Evolutionary conservation across 2,797 vertebrate species (phyloP), one percentile per base, ranked within the genome.

Genomic region (Mus minutoides): DNA sequence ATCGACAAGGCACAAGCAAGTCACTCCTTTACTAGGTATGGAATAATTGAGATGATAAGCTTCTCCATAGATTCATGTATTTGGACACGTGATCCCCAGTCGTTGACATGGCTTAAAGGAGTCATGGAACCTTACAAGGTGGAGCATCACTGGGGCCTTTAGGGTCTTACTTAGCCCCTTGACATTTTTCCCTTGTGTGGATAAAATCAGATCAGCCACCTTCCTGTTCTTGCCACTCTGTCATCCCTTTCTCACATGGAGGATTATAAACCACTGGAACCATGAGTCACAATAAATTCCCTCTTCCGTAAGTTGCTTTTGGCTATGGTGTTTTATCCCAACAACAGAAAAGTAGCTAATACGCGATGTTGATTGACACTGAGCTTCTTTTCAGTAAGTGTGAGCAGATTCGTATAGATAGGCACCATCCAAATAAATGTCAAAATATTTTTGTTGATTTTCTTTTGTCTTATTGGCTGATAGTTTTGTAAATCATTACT

Each of bases 361-460:
- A 73, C 22, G 24, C 22, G 84, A 4, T 67, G 77, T 60, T 89
- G 60, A 14, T n/a, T 93, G 76, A 26, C 64, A 90, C 24, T 0
- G 1, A 94, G 11, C 22, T 90, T 56, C 31, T 58, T 54, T 54
- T 54, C 54, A 54, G 5, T 52, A 58, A 88, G 76, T 46, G 26
- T 24, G 29, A 67, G 16, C 34, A 54, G 3, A 58, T 82, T 52
- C 88, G 19, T 82, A 40, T 92, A 46, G 26, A 8, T 76, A 19
- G 4, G 3, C n/a, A 69, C 52, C 26, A n/a, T 43, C 82, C 73
- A 88, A 11, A 24, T 62, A 31, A 88, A 54, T 8, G 40, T 31
- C 34, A 94, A 46, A 71, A 54, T 11, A 31, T n/a, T 91, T 91
- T 71, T 73, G 69, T 69, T 76, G 43, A 37, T 49, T 96, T 93